These are phyloP conservation scores for Siniperca knerii DNA, from an alignment of 2,113 vertebrate genomes.

Conservation along the genomic window DNA sequence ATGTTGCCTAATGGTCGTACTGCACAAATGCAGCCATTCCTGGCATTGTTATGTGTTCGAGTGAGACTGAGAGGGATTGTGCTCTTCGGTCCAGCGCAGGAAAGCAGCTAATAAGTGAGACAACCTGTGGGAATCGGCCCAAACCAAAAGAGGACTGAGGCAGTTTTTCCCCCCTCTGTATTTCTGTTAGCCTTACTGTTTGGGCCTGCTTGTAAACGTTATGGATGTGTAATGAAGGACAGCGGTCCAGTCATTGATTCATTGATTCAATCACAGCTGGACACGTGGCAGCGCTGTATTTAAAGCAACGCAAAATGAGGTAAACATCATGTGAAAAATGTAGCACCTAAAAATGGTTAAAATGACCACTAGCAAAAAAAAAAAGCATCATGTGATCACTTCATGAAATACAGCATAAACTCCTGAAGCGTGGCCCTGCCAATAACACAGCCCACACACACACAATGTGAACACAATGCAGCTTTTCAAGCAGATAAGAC, in stretches of 20 bases:
- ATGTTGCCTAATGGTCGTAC: slow-evolving; percentile 71
- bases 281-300: slow-evolving; percentile 6
- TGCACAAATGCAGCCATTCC: slow-evolving; percentile 70
- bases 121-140: slow-evolving; percentile 70
- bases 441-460: background rate
- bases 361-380: background rate
- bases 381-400: background rate
- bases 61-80: slow-evolving; percentile 75
- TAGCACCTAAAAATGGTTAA: background rate
- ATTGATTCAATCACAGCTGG: slow-evolving; percentile 15
- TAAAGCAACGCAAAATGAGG: background rate
- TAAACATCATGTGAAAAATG: slow-evolving; percentile 13
- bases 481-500: slow-evolving; percentile 51
- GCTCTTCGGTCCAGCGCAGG: slow-evolving; percentile 52
- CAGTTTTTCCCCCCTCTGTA: slow-evolving; percentile 27
- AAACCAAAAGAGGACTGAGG: slow-evolving; percentile 52
- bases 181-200: slow-evolving; percentile 21
- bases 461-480: slow-evolving; percentile 38
- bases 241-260: slow-evolving; percentile 27
- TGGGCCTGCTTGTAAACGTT: slow-evolving; percentile 17
- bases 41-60: slow-evolving; percentile 71
- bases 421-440: slow-evolving; percentile 26
- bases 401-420: slow-evolving; percentile 11
- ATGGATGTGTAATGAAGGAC: slow-evolving; percentile 22
- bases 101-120: slow-evolving; percentile 70